Percentiles rank a stretch among this genome's conserved stretches.
Conservation (phyloP, 2,113 vertebrate genomes). For the Oncorhynchus kisutch region DNA sequence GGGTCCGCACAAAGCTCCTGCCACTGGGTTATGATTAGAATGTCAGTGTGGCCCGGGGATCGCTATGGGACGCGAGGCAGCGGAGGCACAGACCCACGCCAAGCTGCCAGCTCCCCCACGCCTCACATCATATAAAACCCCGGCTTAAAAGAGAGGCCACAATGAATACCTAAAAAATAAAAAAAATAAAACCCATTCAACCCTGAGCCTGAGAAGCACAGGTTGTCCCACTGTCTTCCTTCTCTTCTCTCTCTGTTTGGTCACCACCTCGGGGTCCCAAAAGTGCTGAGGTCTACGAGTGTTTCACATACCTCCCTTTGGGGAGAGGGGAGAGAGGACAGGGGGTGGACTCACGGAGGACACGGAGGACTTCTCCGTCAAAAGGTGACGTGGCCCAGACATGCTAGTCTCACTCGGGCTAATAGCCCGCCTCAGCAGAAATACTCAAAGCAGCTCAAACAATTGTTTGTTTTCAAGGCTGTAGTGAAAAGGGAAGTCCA, state of each 20-base stretch:
- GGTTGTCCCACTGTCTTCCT: conserved; percentile 46
- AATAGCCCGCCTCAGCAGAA: conserved; percentile 76
- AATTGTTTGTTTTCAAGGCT: conserved; percentile 65
- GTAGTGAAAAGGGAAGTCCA: conserved; percentile 62
- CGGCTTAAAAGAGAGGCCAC: conserved; percentile 47
- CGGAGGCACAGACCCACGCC: conserved; percentile 17
- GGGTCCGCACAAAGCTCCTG: conserved; percentile 62
- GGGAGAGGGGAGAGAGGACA: background rate
- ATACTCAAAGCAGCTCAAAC: conserved; percentile 43
- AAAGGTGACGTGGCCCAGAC: conserved; percentile 65
- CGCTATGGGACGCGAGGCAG: conserved; percentile 55
- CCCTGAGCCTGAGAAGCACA: conserved; percentile 36
- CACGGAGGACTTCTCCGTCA: conserved; percentile 62
- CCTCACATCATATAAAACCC: conserved; percentile 45
- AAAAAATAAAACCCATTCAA: background rate
- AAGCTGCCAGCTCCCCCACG: conserved; percentile 41
- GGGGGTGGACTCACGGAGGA: conserved; percentile 23
- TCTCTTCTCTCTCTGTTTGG: conserved; percentile 31
- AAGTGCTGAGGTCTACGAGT: conserved; percentile 73
- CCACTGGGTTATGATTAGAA: conserved; percentile 70
- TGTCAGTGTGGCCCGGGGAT: conserved; percentile 57
- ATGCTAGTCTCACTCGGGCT: conserved; percentile 54
- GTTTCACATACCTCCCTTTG: conserved; percentile 24
- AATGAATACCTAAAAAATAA: conserved; percentile 72
- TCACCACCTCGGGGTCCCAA: conserved; percentile 40